Base-by-base conservation (phyloP, 2,888 invertebrate genomes). In the Drosophila ezoana region DNA sequence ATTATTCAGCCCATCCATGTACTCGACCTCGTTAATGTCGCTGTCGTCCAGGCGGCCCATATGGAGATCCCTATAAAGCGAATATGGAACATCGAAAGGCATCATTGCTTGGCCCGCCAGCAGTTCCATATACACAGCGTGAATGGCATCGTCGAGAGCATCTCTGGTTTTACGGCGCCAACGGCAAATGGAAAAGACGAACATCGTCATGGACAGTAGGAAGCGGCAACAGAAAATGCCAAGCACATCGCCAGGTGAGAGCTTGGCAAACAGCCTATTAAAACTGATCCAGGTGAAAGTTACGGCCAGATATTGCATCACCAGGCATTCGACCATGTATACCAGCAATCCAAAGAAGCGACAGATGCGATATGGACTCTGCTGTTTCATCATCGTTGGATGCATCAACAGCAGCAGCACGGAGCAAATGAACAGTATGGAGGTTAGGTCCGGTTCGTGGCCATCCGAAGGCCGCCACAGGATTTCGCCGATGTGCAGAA, bases 341-440 rank as follows among this genome's bases (percentile, higher is more conserved):
- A 3, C 0, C 0, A 53, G 0, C 5, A 3, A 1, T 1, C 40
- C 10, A 2, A 0, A 1, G 11, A 18, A 4, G 6, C 41, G 18
- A 10, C 3, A 13, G 5, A 5, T 3, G 6, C 32, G 18, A 14
- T 4, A 13, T 1, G n/a, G 2, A 4, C 0, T 13, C 16, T 41
- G 18, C 11, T n/a, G 6, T 4, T 40, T 10, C 2, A 0, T 1
- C 11, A 18, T 8, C 4, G 33, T 0, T 4, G 54, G 54, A 9
- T 54, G 43, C 43, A 23, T 44, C 35, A 54, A 0, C 2, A 54
- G 8, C 8, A 35, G 11, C 14, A 54, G 1, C 11, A 44, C 13
- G 0, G 43, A 8, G 9, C 20, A 14, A 0, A 54, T 43, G 14
- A n/a, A 54, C 11, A 35, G 0, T 1, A 44, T 2, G 1, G 54